Percentiles rank a stretch among this genome's conserved stretches.
phyloP scores from a whole-genome alignment of 2,888 invertebrate genomes.

The Monopis laevigella region DNA sequence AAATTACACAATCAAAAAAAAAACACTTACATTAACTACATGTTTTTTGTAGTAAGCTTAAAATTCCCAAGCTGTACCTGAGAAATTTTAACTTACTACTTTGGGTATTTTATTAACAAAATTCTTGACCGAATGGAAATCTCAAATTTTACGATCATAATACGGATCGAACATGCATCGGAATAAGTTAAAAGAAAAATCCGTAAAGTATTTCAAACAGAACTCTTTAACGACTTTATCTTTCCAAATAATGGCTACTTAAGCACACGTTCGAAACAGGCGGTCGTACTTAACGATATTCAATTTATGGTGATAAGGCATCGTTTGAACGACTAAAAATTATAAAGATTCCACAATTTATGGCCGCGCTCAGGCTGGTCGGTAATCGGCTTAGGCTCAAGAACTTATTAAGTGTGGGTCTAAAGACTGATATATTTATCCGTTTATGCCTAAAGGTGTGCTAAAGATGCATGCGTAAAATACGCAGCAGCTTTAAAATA shows the following conservation, averaged over 20 bases:
- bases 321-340: slow-evolving; percentile 47
- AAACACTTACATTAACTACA: too few species aligned
- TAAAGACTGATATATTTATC: slow-evolving; percentile 61
- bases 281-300: slow-evolving; percentile 55
- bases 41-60: too few species aligned
- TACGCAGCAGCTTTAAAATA: slow-evolving; percentile 1
- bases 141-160: not conserved
- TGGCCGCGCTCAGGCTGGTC: slow-evolving; percentile 30
- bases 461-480: slow-evolving; percentile 21
- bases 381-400: slow-evolving; percentile 59
- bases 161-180: not conserved
- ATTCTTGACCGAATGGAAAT: not conserved
- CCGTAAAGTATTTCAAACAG: not conserved
- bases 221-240: slow-evolving; percentile 48
- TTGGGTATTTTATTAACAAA: not conserved
- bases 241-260: slow-evolving; percentile 46
- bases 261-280: slow-evolving; percentile 33
- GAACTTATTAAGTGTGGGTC: slow-evolving; percentile 60
- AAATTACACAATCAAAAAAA: too few species aligned
- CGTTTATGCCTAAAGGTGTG: slow-evolving; percentile 31
- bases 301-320: slow-evolving; percentile 59
- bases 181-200: not conserved
- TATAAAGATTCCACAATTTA: slow-evolving; percentile 66
- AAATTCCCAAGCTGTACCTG: not conserved
- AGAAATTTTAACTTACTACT: not conserved